These are phyloP conservation scores for Adineta ricciae DNA, from an alignment of 2,888 invertebrate species.

Conservation along the genomic window DNA sequence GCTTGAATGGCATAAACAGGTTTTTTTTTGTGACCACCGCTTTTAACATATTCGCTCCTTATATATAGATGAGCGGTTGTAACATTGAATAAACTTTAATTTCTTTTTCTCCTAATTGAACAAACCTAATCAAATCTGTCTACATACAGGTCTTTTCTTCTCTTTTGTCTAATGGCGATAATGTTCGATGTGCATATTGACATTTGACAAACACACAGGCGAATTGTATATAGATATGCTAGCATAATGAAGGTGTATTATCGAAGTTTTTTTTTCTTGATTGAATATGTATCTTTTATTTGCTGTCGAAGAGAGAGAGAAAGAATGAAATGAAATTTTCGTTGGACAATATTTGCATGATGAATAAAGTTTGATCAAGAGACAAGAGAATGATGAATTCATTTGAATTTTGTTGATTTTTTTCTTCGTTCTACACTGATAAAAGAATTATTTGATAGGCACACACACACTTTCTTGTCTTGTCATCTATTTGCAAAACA, in stretches of 20 bases:
- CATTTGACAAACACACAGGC: background rate
- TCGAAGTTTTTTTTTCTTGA: background rate
- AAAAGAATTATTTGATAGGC: background rate
- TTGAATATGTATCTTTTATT: background rate
- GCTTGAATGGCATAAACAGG: background rate
- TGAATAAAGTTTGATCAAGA: background rate
- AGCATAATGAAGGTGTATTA: background rate
- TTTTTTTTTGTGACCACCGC: background rate
- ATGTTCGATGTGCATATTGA: background rate
- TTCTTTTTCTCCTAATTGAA: background rate
- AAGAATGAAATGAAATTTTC: background rate
- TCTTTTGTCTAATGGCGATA: background rate
- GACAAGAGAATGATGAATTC: background rate
- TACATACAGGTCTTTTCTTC: background rate
- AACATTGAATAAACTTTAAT: conserved; percentile 4
- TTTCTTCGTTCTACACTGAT: background rate
- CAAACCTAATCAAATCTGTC: background rate
- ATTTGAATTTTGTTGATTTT: background rate
- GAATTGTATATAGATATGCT: background rate
- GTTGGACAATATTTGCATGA: background rate
- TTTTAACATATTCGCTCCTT: background rate
- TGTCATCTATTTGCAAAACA: too few relatives aligned
- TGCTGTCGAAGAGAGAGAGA: background rate
- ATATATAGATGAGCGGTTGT: background rate
- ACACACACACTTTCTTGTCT: too few relatives aligned